These are phyloP conservation scores for Chloropsis cyanopogon DNA, from an alignment of 2,113 vertebrate genomes.

Conservation along the genomic window DNA sequence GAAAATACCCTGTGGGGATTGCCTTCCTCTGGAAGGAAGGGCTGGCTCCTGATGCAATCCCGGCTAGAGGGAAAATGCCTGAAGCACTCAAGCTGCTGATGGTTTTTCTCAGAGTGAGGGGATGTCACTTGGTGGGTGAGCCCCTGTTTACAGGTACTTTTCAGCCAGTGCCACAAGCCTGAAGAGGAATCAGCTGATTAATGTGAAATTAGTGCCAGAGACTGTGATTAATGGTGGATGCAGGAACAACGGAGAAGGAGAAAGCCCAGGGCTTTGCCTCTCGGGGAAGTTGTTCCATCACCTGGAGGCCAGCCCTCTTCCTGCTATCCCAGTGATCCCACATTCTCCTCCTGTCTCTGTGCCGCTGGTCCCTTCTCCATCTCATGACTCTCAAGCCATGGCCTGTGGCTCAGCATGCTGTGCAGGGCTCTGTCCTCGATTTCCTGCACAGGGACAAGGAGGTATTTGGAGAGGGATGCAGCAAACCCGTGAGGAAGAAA, in stretches of 20 bases:
- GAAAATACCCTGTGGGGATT: not conserved
- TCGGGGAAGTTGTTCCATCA: not conserved
- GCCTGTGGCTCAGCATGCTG: not conserved
- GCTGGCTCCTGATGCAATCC: not conserved
- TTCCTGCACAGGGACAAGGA: not conserved
- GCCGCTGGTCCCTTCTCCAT: not conserved
- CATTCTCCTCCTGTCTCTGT: not conserved
- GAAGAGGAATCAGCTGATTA: not conserved
- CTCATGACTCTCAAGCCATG: not conserved
- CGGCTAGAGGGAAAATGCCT: not conserved
- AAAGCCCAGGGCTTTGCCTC: not conserved
- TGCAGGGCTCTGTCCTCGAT: not conserved
- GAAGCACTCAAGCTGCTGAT: not conserved
- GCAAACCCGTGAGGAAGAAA: not conserved
- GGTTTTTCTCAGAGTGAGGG: not conserved
- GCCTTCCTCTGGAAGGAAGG: not conserved
- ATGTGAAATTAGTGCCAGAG: not conserved
- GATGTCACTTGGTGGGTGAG: not conserved
- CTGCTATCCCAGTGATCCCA: not conserved
- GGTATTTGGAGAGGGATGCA: not conserved
- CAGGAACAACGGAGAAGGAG: rapidly evolving
- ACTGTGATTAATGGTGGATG: not conserved
- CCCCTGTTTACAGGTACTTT: not conserved
- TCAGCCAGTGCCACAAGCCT: not conserved
- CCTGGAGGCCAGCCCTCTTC: not conserved